Evolutionary conservation across 2,113 vertebrate species (phyloP), one percentile per base, ranked within the genome.

Genomic region (Osmerus eperlanus): DNA sequence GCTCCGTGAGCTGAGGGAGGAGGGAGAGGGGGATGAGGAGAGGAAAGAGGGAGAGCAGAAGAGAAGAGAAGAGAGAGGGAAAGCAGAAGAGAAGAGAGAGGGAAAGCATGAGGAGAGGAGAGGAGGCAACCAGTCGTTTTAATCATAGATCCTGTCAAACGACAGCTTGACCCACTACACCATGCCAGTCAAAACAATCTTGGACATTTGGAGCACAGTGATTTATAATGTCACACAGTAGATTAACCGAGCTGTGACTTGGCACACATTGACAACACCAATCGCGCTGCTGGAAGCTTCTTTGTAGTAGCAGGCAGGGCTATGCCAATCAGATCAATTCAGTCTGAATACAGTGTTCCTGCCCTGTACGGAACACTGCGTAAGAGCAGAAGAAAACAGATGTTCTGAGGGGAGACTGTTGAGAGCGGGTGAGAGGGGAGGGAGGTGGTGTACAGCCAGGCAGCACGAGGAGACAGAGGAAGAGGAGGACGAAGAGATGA

Each of bases 1-100:
- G 80, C 92, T 94, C 87, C 90, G 90, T 3, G 94, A 96, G 84
- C 96, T 98, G 58, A 58, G 28, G 52, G 16, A 12, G 21, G 68
- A 70, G 13, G 47, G 55, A 70, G 11, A 15, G 58, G 11, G 28
- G 54, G 19, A 28, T 29, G 18, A 69, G 18, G 51, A 16, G 60
- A 18, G 41, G 41, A 47, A 9, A 41, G 36, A 41, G 36, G 36
- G 36, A 41, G 36, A 72, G 60, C 52, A 70, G 29, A 69, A 61
- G 55, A 36, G 1, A 13, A 61, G 54, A 62, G 23, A 68, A 23
- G 28, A 47, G 21, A 69, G 51, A 29, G 60, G 11, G 15, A 69
- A 8, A 7, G 28, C 16, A 18, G n/a, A n/a, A n/a, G n/a, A n/a
- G n/a, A n/a, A n/a, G 51, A 8, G 28, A 12, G 23, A 29, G 60